phyloP scores from a whole-genome alignment of 2,888 invertebrate genomes.

The Carpatolechia fugitivella region DNA sequence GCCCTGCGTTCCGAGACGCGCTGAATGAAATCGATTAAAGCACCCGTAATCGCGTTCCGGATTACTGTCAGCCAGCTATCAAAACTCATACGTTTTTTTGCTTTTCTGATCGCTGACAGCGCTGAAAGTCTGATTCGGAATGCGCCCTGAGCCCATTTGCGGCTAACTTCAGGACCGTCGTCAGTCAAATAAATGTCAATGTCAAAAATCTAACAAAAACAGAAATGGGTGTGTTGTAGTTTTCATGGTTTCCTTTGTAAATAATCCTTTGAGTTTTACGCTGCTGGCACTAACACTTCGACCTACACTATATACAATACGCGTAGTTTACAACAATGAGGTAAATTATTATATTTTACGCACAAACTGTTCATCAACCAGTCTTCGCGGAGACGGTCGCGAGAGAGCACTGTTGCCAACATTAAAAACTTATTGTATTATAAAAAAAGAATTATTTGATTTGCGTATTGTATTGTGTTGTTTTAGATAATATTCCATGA shows the following conservation, averaged over 20 bases:
- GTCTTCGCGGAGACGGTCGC: slow-evolving; percentile 29
- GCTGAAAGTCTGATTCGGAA: no score
- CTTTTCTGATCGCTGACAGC: no score
- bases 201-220: slow-evolving; percentile 3
- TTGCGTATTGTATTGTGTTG: slow-evolving; percentile 30
- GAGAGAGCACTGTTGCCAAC: slow-evolving; percentile 43
- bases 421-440: slow-evolving; percentile 25
- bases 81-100: no score
- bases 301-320: slow-evolving; percentile 22
- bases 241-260: slow-evolving; percentile 17
- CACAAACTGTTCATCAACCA: slow-evolving; percentile 31
- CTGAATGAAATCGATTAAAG: no score
- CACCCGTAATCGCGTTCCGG: no score
- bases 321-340: slow-evolving; percentile 32
- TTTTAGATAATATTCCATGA: slow-evolving; percentile 61
- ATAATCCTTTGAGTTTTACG: neutral
- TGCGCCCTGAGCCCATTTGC: no score
- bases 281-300: slow-evolving; percentile 23
- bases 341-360: slow-evolving; percentile 25
- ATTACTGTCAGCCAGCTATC: no score
- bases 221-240: slow-evolving; percentile 17
- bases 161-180: neutral
- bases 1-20: no score
- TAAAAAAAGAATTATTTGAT: slow-evolving; percentile 2
- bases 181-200: slow-evolving; percentile 8